Percentiles rank a stretch among this genome's conserved stretches.
phyloP scores from a whole-genome alignment of 2,113 vertebrate genomes.

The Albula goreensis region DNA sequence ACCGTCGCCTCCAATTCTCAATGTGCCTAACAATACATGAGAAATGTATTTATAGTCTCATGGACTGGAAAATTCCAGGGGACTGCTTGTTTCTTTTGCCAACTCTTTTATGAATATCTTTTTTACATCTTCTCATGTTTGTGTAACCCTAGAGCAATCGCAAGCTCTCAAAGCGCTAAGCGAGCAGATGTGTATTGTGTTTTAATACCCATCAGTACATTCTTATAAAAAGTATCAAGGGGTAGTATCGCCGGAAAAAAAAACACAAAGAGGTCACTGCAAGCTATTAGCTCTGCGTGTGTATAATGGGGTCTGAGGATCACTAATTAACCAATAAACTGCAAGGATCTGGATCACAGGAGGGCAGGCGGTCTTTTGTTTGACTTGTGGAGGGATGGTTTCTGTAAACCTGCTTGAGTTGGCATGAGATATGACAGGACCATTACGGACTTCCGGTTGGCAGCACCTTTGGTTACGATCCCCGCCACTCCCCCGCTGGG shows the following conservation, averaged over 20 bases:
- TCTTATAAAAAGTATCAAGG: neutral
- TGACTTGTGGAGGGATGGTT: slow-evolving; percentile 27
- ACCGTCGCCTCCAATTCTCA: neutral
- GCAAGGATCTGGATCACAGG: slow-evolving; percentile 44
- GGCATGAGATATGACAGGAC: slow-evolving; percentile 55
- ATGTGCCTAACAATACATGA: slow-evolving; percentile 37
- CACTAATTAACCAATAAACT: slow-evolving; percentile 33
- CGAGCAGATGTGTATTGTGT: slow-evolving; percentile 47
- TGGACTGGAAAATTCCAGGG: slow-evolving; percentile 43
- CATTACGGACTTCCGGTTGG: slow-evolving; percentile 62
- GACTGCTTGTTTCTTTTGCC: slow-evolving; percentile 54
- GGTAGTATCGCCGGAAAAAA: neutral
- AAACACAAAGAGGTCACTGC: neutral
- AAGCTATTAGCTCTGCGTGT: neutral
- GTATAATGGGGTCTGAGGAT: neutral
- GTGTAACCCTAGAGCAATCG: slow-evolving; percentile 28
- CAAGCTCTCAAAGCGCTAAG: slow-evolving; percentile 51
- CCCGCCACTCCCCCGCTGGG: slow-evolving; percentile 39
- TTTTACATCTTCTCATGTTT: slow-evolving; percentile 35
- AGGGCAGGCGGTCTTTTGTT: slow-evolving; percentile 27
- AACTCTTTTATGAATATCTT: slow-evolving; percentile 50
- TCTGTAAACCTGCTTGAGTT: slow-evolving; percentile 43
- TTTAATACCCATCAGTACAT: slow-evolving; percentile 61
- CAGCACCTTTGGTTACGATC: slow-evolving; percentile 57
- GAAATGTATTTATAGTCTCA: slow-evolving; percentile 51